Base-by-base conservation (phyloP, 2,113 vertebrate species). In the Cercocebus atys region DNA sequence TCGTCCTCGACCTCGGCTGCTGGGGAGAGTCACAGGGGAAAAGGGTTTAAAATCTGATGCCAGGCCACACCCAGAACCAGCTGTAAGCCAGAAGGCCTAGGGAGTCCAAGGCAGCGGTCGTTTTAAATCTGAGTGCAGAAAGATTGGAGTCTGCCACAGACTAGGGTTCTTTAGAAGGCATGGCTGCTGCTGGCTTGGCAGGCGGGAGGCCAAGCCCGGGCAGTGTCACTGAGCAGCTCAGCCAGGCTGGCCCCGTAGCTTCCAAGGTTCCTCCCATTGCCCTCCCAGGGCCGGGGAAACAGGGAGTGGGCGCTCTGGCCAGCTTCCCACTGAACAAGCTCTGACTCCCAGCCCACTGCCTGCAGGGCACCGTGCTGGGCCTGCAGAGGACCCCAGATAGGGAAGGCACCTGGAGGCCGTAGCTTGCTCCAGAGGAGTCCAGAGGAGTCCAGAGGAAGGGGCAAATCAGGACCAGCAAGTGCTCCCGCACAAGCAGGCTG, bases 21-120 rank as follows among this genome's bases (percentile, higher is more conserved):
- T 0, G 0, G 18, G 35, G 23, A 50, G 55, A 17, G 3, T 6
- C 57, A 0, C 27, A 22, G 14, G 23, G 6, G 30, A 64, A 27
- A 64, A 11, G 61, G n/a, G 35, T 73, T 80, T n/a, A 9, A 23
- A 40, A 5, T 64, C 61, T 64, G 27, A 35, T 5, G 0, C 23
- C 0, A 0, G 47, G 50, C 75, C 6, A 2, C 5, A 1, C 23
- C 52, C 43, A 30, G 0, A 20, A 4, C 38, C 13, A 3, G 25
- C 4, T 38, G 27, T 11, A 14, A 55, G 47, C 18, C 30, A 20
- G 70, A 8, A 8, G 13, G 27, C 61, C 61, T 32, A 14, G 61
- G 61, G 12, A 38, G 38, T 23, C 38, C 10, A 5, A 20, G 72
- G 22, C 22, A 23, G 72, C 11, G 1, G 72, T 75, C 72, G 13